Conservation (phyloP, 1,140 invertebrate species). For the Bombus turneri region DNA sequence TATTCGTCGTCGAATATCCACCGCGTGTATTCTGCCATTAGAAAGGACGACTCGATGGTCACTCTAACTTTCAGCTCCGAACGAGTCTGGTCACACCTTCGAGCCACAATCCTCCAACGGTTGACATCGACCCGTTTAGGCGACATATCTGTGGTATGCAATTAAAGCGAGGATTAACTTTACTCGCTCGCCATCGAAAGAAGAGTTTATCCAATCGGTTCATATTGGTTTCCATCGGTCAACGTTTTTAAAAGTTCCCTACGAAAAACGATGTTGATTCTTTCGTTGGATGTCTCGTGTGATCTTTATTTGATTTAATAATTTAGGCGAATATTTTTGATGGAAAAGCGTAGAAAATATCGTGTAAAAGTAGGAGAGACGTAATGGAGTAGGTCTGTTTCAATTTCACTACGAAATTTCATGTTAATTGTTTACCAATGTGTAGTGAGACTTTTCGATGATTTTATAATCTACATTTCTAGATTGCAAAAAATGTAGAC, state of each 20-base stretch:
- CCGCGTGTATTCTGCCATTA: conserved; percentile 16
- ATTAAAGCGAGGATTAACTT: conserved; percentile 64
- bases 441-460: neutral
- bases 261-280: neutral
- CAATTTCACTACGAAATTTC: neutral
- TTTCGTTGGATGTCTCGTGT: neutral
- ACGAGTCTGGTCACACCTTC: neutral
- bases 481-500: neutral
- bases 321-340: neutral
- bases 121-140: neutral
- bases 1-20: conserved; percentile 34
- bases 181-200: conserved; percentile 32
- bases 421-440: neutral
- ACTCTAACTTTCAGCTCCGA: conserved; percentile 24
- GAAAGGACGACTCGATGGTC: conserved; percentile 18
- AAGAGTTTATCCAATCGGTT: conserved; percentile 10
- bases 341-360: neutral
- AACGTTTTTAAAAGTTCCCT: neutral
- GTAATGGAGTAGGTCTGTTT: neutral
- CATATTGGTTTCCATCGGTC: conserved; percentile 32
- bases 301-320: neutral
- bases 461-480: neutral
- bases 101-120: conserved; percentile 18
- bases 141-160: conserved; percentile 37
- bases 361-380: too few relatives aligned